Evolutionary conservation across 2,113 vertebrate genomes (phyloP).

Genomic region (Scomber japonicus): DNA sequence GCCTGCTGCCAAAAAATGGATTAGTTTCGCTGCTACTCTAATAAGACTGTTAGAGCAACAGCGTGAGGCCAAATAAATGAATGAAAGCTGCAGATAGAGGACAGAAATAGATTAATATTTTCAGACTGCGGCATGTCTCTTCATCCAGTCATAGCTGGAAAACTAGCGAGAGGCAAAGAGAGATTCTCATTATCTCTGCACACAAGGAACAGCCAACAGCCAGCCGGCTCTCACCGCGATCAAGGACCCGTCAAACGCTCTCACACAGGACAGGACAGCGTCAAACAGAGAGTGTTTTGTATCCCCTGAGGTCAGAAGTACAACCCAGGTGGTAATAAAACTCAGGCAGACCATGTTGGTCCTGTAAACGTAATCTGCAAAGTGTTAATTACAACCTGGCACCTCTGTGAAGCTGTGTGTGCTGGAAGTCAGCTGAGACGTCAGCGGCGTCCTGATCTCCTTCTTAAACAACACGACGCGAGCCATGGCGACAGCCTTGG

Average conservation of each 20-base stretch:
- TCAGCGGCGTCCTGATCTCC: conserved; percentile 62
- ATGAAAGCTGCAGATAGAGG: conserved; percentile 46
- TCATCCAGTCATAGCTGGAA: conserved; percentile 32
- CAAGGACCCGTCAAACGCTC: conserved; percentile 44
- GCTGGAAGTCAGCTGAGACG: conserved; percentile 65
- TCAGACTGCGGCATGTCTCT: conserved; percentile 34
- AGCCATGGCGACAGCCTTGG: conserved; percentile 61
- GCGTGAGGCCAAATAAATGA: conserved; percentile 57
- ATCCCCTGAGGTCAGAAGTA: conserved; percentile 40
- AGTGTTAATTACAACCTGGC: conserved; percentile 83
- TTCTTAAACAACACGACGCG: conserved; percentile 44
- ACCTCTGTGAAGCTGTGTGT: conserved; percentile 74
- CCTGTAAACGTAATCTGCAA: conserved; percentile 83
- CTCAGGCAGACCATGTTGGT: conserved; percentile 76
- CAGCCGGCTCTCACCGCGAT: conserved; percentile 33
- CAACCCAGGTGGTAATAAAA: conserved; percentile 72
- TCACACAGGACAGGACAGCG: conserved; percentile 51
- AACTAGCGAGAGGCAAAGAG: conserved; percentile 9
- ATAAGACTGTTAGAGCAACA: conserved; percentile 58
- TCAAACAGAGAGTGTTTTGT: conserved; percentile 69
- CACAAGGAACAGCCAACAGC: conserved; percentile 16
- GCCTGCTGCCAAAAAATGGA: conserved; percentile 63
- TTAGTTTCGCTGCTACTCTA: conserved; percentile 60
- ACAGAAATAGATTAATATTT: conserved; percentile 59
- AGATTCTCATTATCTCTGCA: conserved; percentile 44